Evolutionary conservation across 23 tunicate genomes (phyloP), one percentile per base, ranked within the genome.

Genomic region (Pegea sp.): DNA sequence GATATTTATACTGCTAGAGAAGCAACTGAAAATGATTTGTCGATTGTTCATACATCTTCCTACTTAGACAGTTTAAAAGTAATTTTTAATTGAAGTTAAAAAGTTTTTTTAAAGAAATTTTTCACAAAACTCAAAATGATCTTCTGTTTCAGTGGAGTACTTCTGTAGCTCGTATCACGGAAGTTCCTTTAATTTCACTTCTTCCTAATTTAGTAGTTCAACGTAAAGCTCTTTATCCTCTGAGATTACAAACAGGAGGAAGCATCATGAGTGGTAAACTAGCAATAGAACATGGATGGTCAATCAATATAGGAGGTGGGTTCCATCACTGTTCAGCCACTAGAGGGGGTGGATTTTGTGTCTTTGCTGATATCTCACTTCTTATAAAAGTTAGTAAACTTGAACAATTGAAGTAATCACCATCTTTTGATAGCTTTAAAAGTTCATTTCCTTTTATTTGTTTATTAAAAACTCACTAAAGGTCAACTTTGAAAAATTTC

Each of bases 211-310:
- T 42, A 28, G 7, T 84, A 34, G 84, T 84, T 24, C 95, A 84
- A 53, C 38, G 80, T 50, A 57, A 61, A 63, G 76, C 74, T 30
- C 52, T 84, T 1, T 53, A 33, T 26, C 80, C 81, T 3, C 56
- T 84, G 8, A 71, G 95, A 5, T 51, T 84, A 48, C 95, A 84
- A 62, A 84, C 95, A 42, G 95, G 95, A 11, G 95, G 95, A 19
- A 67, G 87, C 24, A 57, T 84, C 11, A 22, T 63, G 30, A 84
- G 84, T 11, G 95, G 95, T 0, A 61, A 68, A 31, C 57, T 84
- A 4, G 95, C 95, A 28, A 54, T 84, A 49, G 67, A 64, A 30
- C 24, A 60, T 5, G 95, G 95, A 0, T 84, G 95, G 95, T 72
- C 84, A 3, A 58, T 84, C 3, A 84, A 84, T 31, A 68, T 84